Conservation (phyloP, 2,113 vertebrate species). For the Indri indri region DNA sequence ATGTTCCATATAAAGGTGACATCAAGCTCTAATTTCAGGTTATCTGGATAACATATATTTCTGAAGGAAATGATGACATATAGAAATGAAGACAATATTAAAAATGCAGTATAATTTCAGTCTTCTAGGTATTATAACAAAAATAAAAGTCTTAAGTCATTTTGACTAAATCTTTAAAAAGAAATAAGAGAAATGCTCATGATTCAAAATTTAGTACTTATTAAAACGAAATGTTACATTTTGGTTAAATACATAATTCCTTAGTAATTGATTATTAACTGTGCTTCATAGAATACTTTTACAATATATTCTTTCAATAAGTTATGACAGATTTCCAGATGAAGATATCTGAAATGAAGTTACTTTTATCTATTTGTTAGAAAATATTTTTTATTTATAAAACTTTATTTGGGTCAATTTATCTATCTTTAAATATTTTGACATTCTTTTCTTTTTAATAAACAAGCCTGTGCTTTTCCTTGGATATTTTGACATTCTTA, state of each 20-base stretch:
- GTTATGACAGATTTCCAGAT: background rate
- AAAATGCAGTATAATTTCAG: background rate
- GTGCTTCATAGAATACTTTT: background rate
- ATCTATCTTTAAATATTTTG: conserved; percentile 24
- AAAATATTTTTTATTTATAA: background rate
- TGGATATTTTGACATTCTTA: conserved; percentile 3
- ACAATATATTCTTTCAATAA: background rate
- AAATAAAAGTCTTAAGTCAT: background rate
- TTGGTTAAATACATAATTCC: background rate
- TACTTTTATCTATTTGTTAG: background rate
- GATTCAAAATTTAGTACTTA: background rate
- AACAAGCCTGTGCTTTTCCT: background rate
- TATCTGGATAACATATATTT: background rate
- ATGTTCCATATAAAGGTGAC: background rate
- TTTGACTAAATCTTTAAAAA: background rate
- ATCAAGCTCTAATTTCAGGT: background rate
- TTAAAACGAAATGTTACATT: background rate
- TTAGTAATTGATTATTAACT: background rate
- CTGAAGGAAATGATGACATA: background rate
- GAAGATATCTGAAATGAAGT: background rate
- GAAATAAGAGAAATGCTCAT: background rate
- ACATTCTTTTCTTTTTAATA: background rate
- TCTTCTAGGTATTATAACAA: too few species aligned
- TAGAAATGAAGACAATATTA: background rate
- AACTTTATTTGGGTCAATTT: background rate